phyloP scores from a whole-genome alignment of 2,797 vertebrate species.

The Malacoraja senta region DNA sequence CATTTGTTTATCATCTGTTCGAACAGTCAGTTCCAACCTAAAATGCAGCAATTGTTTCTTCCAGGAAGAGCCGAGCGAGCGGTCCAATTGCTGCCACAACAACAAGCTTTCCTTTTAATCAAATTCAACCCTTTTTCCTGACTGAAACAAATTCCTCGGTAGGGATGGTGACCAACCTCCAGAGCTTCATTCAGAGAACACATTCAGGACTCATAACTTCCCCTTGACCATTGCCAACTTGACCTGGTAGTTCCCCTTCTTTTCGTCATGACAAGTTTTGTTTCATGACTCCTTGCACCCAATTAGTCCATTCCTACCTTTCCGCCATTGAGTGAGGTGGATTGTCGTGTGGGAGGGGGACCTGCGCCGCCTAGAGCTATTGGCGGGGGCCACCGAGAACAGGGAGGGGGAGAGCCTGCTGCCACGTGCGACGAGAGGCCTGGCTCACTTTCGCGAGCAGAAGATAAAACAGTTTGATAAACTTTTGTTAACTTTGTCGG shows the following conservation, averaged over 20 bases:
- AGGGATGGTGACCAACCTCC: neutral
- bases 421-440: too few species aligned
- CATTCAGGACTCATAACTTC: neutral
- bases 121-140: neutral
- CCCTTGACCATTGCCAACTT: neutral
- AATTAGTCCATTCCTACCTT: neutral
- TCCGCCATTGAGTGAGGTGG: neutral
- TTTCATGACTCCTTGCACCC: too few species aligned
- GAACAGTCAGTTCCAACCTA: constrained; percentile 3
- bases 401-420: too few species aligned
- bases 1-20: neutral
- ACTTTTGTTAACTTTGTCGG: too few species aligned
- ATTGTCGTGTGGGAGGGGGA: too few species aligned
- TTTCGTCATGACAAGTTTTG: too few species aligned
- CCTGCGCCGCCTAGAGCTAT: too few species aligned
- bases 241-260: neutral
- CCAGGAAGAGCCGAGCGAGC: neutral
- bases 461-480: too few species aligned
- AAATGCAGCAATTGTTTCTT: neutral
- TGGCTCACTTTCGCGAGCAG: too few species aligned
- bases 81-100: neutral
- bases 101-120: neutral
- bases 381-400: too few species aligned
- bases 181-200: too few species aligned
- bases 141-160: neutral